Percentiles rank a stretch among this genome's conserved stretches.
These are phyloP conservation scores for Noctua fimbriata DNA, from an alignment of 2,888 invertebrate species.

Conservation along the genomic window DNA sequence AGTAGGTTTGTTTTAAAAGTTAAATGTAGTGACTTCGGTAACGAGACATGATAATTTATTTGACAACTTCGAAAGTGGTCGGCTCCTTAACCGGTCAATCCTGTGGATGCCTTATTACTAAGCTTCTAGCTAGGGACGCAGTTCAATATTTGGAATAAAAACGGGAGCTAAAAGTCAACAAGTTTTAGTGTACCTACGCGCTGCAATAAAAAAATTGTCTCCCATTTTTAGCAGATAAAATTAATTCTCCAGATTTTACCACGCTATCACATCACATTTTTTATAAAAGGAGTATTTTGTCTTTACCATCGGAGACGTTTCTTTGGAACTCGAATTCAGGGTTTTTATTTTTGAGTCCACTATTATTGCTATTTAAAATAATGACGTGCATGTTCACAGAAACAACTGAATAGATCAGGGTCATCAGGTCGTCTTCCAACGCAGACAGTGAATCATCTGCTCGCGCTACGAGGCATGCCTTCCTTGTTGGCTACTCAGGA, in stretches of 20 bases:
- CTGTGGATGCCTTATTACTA: background rate
- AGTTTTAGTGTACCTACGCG: no score
- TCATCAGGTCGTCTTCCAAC: conserved; percentile 79
- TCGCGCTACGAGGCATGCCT: conserved; percentile 84
- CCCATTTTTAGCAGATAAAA: background rate
- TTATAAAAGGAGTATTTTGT: background rate
- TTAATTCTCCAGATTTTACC: background rate
- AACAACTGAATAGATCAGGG: conserved; percentile 78
- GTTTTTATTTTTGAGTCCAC: background rate
- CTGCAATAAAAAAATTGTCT: no score
- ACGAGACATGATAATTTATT: no score
- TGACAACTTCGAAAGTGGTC: no score
- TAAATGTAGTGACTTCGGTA: background rate
- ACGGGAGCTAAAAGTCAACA: no score
- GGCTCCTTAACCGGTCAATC: background rate
- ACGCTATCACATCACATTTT: background rate
- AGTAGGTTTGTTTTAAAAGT: background rate
- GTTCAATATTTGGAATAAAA: background rate
- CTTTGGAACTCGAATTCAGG: background rate
- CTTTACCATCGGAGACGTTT: background rate
- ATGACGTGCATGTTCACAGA: conserved; percentile 71
- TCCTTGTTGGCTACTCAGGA: conserved; percentile 82
- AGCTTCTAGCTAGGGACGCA: background rate
- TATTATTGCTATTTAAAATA: background rate
- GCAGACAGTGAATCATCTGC: conserved; percentile 83